phyloP scores from a whole-genome alignment of 2,113 vertebrate species.

The Microcebus ravelobensis region DNA sequence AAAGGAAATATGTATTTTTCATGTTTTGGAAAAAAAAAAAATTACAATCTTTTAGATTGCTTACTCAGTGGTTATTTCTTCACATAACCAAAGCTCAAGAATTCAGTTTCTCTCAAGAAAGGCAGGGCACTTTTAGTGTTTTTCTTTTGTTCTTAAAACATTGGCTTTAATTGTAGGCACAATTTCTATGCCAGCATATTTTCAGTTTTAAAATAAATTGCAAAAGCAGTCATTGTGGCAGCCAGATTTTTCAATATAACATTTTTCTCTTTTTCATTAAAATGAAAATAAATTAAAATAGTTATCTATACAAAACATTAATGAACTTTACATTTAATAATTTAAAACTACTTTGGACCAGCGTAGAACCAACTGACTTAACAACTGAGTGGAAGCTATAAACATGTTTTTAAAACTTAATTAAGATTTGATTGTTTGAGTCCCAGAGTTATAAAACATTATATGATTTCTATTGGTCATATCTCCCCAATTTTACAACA shows the following conservation, averaged over 20 bases:
- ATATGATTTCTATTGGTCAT: background rate
- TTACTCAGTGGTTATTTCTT: slow-evolving; percentile 52
- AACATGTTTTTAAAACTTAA: slow-evolving; percentile 9
- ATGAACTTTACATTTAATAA: background rate
- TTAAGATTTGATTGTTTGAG: background rate
- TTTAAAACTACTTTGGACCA: background rate
- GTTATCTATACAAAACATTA: background rate
- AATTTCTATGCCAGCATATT: slow-evolving; percentile 4
- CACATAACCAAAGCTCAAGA: slow-evolving; percentile 13
- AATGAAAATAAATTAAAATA: slow-evolving; percentile 43
- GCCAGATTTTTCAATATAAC: slow-evolving; percentile 51
- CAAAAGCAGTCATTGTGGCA: slow-evolving; percentile 17
- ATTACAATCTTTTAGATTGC: background rate
- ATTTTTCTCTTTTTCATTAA: slow-evolving; percentile 34
- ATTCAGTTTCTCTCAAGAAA: slow-evolving; percentile 27
- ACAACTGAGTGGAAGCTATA: background rate
- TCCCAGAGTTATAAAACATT: background rate
- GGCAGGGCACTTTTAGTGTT: background rate
- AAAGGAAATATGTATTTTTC: slow-evolving; percentile 61
- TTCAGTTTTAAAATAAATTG: slow-evolving; percentile 70
- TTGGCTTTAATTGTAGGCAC: slow-evolving; percentile 51
- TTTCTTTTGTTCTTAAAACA: slow-evolving; percentile 60
- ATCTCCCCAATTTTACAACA: background rate
- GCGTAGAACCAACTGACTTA: background rate
- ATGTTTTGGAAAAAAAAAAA: slow-evolving; percentile 51